Conservation (phyloP, 2,888 invertebrate genomes). For the Falcaria lacertinaria region DNA sequence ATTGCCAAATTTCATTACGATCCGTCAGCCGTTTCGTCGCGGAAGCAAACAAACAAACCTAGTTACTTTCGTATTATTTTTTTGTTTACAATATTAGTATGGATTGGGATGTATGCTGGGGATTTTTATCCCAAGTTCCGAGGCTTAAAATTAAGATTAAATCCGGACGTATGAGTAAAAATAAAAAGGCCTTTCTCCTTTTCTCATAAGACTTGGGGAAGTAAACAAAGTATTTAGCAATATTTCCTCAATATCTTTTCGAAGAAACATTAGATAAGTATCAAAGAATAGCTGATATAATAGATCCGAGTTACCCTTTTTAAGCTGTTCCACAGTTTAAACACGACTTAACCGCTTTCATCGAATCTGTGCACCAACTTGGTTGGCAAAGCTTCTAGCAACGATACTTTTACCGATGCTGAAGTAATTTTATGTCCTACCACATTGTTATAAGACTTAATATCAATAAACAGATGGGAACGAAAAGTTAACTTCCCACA, state of each 20-base stretch:
- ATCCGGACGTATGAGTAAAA: slow-evolving; percentile 1
- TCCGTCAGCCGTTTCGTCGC: no score
- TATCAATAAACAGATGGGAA: neutral
- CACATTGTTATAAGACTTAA: neutral
- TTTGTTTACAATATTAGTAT: no score
- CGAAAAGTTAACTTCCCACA: neutral
- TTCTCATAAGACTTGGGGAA: neutral
- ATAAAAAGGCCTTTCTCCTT: neutral
- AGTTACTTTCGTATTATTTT: no score
- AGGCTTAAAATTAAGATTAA: slow-evolving; percentile 3
- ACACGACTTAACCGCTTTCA: neutral
- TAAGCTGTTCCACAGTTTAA: neutral
- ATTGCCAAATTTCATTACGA: no score
- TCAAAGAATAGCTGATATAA: neutral
- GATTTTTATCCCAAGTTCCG: no score
- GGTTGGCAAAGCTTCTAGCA: neutral
- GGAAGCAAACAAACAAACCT: no score
- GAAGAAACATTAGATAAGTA: no score
- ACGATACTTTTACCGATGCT: no score
- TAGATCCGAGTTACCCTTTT: neutral
- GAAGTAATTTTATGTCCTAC: neutral
- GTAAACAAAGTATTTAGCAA: neutral
- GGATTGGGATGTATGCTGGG: no score
- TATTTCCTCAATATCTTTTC: neutral
- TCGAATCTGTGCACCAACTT: neutral